These are phyloP conservation scores for Dascillus cervinus DNA, from an alignment of 2,888 invertebrate species.

Conservation along the genomic window DNA sequence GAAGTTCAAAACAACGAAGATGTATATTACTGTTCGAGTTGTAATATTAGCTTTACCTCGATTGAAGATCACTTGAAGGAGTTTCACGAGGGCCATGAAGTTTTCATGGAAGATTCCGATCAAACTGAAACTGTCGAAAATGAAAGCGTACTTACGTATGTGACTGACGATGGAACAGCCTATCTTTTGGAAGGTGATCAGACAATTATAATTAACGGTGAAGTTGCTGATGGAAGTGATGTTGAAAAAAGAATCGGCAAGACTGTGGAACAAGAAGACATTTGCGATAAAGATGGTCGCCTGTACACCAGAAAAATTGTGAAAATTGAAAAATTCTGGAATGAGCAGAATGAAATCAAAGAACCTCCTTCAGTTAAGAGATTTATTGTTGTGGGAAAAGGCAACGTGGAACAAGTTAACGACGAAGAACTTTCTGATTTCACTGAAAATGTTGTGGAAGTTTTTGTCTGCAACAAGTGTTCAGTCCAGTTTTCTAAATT, in stretches of 20 bases:
- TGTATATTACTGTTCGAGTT: conserved; percentile 57
- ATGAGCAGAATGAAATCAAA: conserved; percentile 26
- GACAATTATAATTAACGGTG: neutral
- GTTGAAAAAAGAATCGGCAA: too few species aligned
- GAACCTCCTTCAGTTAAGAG: conserved; percentile 11
- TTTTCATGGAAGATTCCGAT: conserved; percentile 50
- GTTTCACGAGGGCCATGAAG: conserved; percentile 61
- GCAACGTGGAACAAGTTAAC: neutral
- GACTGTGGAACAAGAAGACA: conserved; percentile 45
- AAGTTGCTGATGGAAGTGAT: conserved; percentile 9
- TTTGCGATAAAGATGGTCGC: conserved; percentile 45
- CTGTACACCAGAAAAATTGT: conserved; percentile 48
- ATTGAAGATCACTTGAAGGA: conserved; percentile 58
- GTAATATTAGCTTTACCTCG: conserved; percentile 55
- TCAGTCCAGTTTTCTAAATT: conserved; percentile 42
- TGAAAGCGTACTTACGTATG: neutral
- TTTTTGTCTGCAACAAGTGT: conserved; percentile 45
- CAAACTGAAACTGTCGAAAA: neutral
- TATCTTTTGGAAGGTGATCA: neutral
- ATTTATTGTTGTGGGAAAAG: neutral
- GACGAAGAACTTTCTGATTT: neutral
- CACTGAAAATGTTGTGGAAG: conserved; percentile 22
- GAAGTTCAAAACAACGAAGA: conserved; percentile 15
- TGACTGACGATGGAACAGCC: neutral
- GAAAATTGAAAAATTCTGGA: conserved; percentile 53